Evolutionary conservation across 1,140 invertebrate species (phyloP), one percentile per base, ranked within the genome.

Genomic region (Doryteuthis pealeii): DNA sequence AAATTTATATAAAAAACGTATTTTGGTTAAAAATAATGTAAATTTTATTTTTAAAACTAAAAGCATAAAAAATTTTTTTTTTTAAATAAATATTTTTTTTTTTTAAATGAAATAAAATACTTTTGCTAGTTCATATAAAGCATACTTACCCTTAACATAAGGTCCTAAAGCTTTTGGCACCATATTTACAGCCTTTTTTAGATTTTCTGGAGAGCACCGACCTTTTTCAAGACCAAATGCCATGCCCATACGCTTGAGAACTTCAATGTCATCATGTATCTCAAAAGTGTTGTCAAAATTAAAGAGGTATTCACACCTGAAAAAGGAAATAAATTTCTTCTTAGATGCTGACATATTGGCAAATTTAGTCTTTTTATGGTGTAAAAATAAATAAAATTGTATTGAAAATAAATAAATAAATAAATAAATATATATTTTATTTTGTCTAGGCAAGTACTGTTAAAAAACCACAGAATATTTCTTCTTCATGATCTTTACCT

Each of bases 241-340:
- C 94, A 99, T 97, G 45, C 97, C 97, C 94, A 99, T 98, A 84
- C 94, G 92, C 90, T 99, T 91, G 62, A 91, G 78, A 26, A 91
- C 96, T 89, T 99, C 97, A 82, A 98, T 95, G 85, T 99, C 98
- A 89, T 99, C 97, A 87, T 98, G 96, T 87, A 99, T 99, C 92
- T 99, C 96, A 91, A 99, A 99, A 85, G 95, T 95, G 89, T 98
- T 95, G 90, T 98, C 96, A 91, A 99, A 99, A 88, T 97, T 96
- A 91, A 99, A 99, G 89, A 97, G 92, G 91, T 99, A 99, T 89
- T 99, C 97, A 88, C 93, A 96, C 91, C 96, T 98, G 89, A 78
- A 91, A 91, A 74, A 82, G 78, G 87, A 80, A 79, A 43, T 74
- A n/a, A 30, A 70, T 69, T 74, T 69, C n/a, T 58, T 69, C 4